A percentile compares a stretch with the other conserved stretches of the same genome.
phyloP scores from a whole-genome alignment of 2,113 vertebrate species.

The Asarcornis scutulata region DNA sequence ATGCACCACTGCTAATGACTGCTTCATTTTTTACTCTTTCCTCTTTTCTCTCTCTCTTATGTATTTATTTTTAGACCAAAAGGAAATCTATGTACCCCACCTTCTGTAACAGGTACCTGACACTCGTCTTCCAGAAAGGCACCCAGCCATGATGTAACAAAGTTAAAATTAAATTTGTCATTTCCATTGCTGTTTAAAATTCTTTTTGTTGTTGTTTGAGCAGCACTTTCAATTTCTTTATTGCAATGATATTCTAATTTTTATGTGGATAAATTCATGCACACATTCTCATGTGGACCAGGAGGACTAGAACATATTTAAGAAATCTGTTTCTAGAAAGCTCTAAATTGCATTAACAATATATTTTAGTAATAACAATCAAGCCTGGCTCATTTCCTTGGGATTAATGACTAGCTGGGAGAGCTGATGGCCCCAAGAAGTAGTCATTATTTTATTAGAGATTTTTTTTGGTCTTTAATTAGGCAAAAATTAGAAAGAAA shows the following conservation, averaged over 20 bases:
- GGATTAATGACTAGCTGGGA: slow-evolving; percentile 72
- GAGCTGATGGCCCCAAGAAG: slow-evolving; percentile 66
- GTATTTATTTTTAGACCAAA: not conserved
- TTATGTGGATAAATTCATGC: not conserved
- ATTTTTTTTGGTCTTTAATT: slow-evolving; percentile 72
- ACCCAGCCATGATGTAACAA: not conserved
- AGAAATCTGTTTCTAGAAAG: slow-evolving; percentile 49
- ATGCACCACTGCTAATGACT: not conserved
- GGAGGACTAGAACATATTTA: not conserved
- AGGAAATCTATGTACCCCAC: not conserved
- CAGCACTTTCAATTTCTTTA: not conserved
- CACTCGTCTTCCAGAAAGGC: not conserved
- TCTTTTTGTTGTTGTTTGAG: not conserved
- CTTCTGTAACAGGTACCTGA: accelerated
- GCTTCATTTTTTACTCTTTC: accelerated
- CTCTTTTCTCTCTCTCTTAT: not conserved
- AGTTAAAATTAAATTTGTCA: not conserved
- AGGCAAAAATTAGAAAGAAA: slow-evolving; percentile 61
- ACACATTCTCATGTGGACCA: not conserved
- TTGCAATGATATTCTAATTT: not conserved
- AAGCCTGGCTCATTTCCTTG: slow-evolving; percentile 64
- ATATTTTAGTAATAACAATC: slow-evolving; percentile 61
- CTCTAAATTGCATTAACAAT: slow-evolving; percentile 62
- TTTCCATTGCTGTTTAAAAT: not conserved
- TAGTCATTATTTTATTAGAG: slow-evolving; percentile 73